Evolutionary conservation across 2,797 vertebrate genomes (phyloP), one percentile per base, ranked within the genome.

Genomic region (Schizothorax lantsangensis): DNA sequence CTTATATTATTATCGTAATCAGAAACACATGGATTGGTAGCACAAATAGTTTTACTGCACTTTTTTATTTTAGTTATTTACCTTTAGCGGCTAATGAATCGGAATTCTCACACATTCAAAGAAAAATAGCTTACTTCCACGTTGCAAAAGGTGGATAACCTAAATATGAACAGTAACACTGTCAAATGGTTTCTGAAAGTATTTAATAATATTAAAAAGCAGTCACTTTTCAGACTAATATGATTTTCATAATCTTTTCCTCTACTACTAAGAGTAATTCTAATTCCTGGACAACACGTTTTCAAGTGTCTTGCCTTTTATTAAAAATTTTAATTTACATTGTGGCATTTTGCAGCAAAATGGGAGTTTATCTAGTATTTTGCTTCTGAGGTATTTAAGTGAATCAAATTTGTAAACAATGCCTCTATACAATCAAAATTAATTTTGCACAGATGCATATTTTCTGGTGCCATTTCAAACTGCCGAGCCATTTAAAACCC

Each of bases 381-480:
- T 36, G 19, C 19, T 21, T 49, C 26, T 14, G 47, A 54, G 10
- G 52, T 77, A 77, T 75, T 33, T 52, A 75, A 21, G 2, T 0
- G 1, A 36, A 75, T 11, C 15, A 11, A 23, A 23, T 6, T 19
- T 23, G 12, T 9, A 79, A 59, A 6, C 12, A 33, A 57, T 4
- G 1, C 3, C 3, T 57, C 52, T 79, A 79, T 14, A 59, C 75
- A 40, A 57, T 78, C 21, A 12, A 40, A n/a, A 79, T 59, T 59
- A 79, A 59, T 59, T 79, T 59, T 0, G 36, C 54, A 40, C 54
- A 79, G 23, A 79, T n/a, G 23, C 77, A 79, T 52, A 69, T 82
- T 38, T 71, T 82, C 21, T 82, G 80, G 45, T 82, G 80, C 30
- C 45, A 52, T 40, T 82, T 71, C 49, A 82, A 71, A 54, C 66